Evolutionary conservation across 1,140 invertebrate genomes (phyloP), one percentile per base, ranked within the genome.

Genomic region (Drosophila lacteicornis): DNA sequence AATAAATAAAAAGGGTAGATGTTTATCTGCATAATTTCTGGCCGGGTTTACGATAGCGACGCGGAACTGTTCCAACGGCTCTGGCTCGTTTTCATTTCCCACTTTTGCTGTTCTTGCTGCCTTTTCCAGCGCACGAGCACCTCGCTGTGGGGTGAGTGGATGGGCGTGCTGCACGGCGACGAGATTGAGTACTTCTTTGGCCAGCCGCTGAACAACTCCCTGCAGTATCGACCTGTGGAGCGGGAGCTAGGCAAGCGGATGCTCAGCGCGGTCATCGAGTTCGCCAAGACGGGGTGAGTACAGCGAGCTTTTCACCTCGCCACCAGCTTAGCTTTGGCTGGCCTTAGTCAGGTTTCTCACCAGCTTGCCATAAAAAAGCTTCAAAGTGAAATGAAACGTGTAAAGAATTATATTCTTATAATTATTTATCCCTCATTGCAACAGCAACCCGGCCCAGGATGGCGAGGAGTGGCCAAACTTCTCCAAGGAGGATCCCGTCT

Each of bases 161-260:
- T 99, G 97, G 98, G 98, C 0, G 98, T 98, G 46, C 96, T 99
- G 95, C 98, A 99, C 87, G 98, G 97, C 4, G 98, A 99, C 91
- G 98, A 99, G 93, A 98, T 99, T 82, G 97, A 98, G 93, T 99
- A 98, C 93, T 97, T 99, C 58, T 99, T 99, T 88, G 98, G 98
- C 17, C 96, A 97, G 92, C 98, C 98, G 4, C 93, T 98, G 60
- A 97, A 98, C 93, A 95, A 94, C 93, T 97, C 96, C 30, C 93
- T 97, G 58, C 94, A 96, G 86, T 99, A 97, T 93, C 97, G 95
- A 80, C 94, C 95, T 9, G 94, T 95, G 49, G 98, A 98, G 93
- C 95, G 97, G 27, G 96, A 97, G 66, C 94, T 99, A 57, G 96
- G 97, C 79, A 94, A 95, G 57, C 95, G 96, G 85, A 98, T 99